A percentile compares a stretch with the other conserved stretches of the same genome.
Evolutionary conservation across 2,797 vertebrate genomes (phyloP).

Genomic region (Alcedo quadribrachys): DNA sequence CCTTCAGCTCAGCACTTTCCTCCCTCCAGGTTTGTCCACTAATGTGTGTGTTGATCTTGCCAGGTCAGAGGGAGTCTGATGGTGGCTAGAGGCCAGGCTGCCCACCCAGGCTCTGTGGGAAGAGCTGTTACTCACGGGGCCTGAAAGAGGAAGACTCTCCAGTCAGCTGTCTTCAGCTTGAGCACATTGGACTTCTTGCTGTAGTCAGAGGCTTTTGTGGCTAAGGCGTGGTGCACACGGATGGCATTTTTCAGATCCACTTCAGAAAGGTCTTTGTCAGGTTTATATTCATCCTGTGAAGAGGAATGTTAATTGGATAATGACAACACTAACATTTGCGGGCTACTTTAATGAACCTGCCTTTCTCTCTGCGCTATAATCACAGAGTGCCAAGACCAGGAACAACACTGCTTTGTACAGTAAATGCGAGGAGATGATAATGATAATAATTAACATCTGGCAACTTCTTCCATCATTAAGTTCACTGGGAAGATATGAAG

Average conservation of each 20-base stretch:
- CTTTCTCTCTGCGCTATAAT: constrained; percentile 21
- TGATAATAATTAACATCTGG: constrained; percentile 70
- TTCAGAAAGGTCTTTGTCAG: constrained; percentile 93
- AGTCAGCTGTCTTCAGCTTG: constrained; percentile 96
- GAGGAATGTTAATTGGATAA: constrained; percentile 49
- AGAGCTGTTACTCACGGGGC: constrained; percentile 85
- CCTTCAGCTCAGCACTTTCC: background rate
- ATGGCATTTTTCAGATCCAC: constrained; percentile 95
- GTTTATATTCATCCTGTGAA: constrained; percentile 93
- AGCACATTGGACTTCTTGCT: constrained; percentile 94
- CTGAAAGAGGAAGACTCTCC: constrained; percentile 96
- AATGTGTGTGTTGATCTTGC: fast-evolving
- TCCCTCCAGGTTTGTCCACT: background rate
- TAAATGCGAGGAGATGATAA: constrained; percentile 45
- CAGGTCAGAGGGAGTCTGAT: background rate
- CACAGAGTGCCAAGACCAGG: constrained; percentile 19
- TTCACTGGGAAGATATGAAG: constrained; percentile 46
- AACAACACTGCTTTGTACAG: constrained; percentile 36
- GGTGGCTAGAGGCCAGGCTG: background rate
- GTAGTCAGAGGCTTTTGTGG: constrained; percentile 93
- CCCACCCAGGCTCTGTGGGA: background rate
- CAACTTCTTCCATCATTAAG: constrained; percentile 49
- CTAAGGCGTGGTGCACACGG: constrained; percentile 93
- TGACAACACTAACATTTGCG: constrained; percentile 21
- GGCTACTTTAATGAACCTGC: constrained; percentile 47